Evolutionary conservation across 2,113 vertebrate species (phyloP), one percentile per base, ranked within the genome.

Genomic region (Pogona vitticeps): DNA sequence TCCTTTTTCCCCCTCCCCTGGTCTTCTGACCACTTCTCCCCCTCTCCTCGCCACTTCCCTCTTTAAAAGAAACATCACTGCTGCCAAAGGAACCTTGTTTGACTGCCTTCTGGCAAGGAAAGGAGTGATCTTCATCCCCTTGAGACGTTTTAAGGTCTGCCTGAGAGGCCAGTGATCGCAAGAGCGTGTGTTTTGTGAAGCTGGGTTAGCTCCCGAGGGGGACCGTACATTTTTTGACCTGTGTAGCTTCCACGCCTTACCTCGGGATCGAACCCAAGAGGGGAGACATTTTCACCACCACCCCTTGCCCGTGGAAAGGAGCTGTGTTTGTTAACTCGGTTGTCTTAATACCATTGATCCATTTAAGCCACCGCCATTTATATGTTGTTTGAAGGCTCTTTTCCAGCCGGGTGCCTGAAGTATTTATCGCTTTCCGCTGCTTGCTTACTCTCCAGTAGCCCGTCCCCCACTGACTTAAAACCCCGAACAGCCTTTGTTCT

Each of bases 81-180:
- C 82, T 40, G 84, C 15, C 0, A 77, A 1, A 84, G 90, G 83
- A 80, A 42, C 56, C 86, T n/a, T 12, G 0, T 83, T 91, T 89
- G 0, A 0, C 58, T 92, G 81, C 33, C 91, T 86, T 31, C 58
- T 33, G 36, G 77, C 79, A 91, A 83, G 80, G 92, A 91, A 94
- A 81, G 81, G 88, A 88, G 91, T 94, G 87, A 87, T 83, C 67
- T 31, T 91, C 94, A 94, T 93, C 88, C 72, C 83, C 77, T 28
- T 0, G 2, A 93, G 88, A 88, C 87, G 70, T 84, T 76, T 88
- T 59, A 89, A 88, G 82, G 65, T 46, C 89, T 92, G 46, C 42
- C 80, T 59, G 18, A 38, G 80, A 88, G 80, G 88, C 86, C 0
- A 0, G 58, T 63, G 86, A 91, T 89, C 81, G 40, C 0, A 0